Evolutionary conservation across 2,888 invertebrate species (phyloP).

Genomic region (Hypena proboscidalis): DNA sequence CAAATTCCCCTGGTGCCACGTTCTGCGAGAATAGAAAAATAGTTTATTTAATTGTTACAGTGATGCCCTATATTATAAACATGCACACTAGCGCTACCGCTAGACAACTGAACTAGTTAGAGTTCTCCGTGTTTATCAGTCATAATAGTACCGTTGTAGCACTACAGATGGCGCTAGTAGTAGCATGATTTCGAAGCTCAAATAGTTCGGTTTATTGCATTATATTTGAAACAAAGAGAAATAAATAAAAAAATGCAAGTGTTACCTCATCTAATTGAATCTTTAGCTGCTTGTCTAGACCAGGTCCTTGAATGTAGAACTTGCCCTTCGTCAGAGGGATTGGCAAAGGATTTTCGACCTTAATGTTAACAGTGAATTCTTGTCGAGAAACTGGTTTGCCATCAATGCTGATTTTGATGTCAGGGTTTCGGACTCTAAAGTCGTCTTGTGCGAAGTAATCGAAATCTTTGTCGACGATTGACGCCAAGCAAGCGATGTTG

Average conservation of each 20-base stretch:
- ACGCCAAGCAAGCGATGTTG: conserved; percentile 92
- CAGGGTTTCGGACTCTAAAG: conserved; percentile 95
- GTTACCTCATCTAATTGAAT: conserved; percentile 87
- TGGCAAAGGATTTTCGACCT: conserved; percentile 93
- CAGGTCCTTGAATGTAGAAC: conserved; percentile 93
- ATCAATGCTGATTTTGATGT: conserved; percentile 90
- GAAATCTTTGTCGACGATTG: conserved; percentile 91
- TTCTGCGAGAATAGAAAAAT: conserved; percentile 7
- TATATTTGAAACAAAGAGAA: too few relatives aligned
- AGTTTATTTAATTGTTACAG: not conserved
- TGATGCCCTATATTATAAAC: too few relatives aligned
- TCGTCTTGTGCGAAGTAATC: conserved; percentile 96
- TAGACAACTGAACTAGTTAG: too few relatives aligned
- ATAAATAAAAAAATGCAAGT: not conserved
- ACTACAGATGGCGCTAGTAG: conserved; percentile 40
- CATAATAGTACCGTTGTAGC: conserved; percentile 9
- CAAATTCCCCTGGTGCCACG: conserved; percentile 87
- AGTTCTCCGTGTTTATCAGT: too few relatives aligned
- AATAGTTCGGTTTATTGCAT: too few relatives aligned
- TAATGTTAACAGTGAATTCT: conserved; percentile 86
- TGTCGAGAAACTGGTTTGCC: conserved; percentile 81
- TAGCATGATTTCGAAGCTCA: too few relatives aligned
- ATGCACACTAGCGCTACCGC: too few relatives aligned
- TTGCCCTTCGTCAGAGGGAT: conserved; percentile 90
- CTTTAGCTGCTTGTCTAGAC: conserved; percentile 90